Evolutionary conservation across 64 coral and sea anemone species (phyloP).

Genomic region (Cladopsammia gracilis): DNA sequence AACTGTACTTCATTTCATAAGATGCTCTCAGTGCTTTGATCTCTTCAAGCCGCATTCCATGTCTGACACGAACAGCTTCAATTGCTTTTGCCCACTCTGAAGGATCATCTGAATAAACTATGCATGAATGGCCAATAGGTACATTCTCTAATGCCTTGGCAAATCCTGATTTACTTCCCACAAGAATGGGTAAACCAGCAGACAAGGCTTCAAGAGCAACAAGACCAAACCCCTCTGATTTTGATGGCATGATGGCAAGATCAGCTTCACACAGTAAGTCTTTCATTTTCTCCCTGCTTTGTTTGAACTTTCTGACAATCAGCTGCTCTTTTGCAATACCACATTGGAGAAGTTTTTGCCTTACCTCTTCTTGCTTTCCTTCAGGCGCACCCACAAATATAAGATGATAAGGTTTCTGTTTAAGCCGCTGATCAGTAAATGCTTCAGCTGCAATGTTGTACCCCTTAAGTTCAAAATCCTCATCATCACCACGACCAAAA

Average conservation of each 20-base stretch:
- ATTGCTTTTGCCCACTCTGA: not conserved
- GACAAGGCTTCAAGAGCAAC: slow-evolving; percentile 21
- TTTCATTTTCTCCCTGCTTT: not conserved
- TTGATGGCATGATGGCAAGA: slow-evolving; percentile 5
- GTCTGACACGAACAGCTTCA: not conserved
- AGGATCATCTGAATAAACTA: not conserved
- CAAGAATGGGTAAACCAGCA: slow-evolving; percentile 33
- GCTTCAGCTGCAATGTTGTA: slow-evolving; percentile 1
- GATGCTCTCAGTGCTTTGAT: not conserved
- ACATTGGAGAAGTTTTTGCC: not conserved
- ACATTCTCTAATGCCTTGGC: not conserved
- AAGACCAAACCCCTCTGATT: slow-evolving; percentile 33
- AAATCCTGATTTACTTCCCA: not conserved
- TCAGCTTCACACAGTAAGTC: not conserved
- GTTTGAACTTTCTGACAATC: not conserved
- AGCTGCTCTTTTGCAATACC: not conserved
- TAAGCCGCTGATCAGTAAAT: not conserved
- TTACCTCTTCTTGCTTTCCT: slow-evolving; percentile 10
- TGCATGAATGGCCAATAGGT: not conserved
- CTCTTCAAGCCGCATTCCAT: not conserved
- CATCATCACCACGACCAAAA: not conserved
- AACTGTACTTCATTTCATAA: not conserved
- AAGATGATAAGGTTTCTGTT: not conserved
- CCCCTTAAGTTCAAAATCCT: slow-evolving; percentile 7
- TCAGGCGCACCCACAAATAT: not conserved